Evolutionary conservation across 2,113 vertebrate species (phyloP).

Genomic region (Okapia johnstoni): DNA sequence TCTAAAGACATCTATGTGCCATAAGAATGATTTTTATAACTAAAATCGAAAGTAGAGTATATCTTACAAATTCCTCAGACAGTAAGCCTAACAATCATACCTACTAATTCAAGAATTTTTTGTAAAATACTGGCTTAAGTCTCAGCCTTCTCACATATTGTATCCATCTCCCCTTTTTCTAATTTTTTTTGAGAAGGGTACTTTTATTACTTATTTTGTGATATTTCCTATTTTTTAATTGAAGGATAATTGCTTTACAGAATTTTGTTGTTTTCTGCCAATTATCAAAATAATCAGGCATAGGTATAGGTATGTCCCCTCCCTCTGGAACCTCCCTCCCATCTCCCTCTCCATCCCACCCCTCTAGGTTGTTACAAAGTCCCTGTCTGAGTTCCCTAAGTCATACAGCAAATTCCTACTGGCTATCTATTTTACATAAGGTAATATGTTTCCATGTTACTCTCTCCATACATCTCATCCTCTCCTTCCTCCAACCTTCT

Average conservation of each 20-base stretch:
- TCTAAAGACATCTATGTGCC: background rate
- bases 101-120: slow-evolving; percentile 7
- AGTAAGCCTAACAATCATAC: background rate
- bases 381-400: background rate
- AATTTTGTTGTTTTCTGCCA: background rate
- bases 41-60: background rate
- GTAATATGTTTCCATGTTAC: background rate
- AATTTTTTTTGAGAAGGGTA: background rate
- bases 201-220: background rate
- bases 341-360: background rate
- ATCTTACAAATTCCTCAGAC: background rate
- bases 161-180: background rate
- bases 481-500: background rate
- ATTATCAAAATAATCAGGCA: background rate
- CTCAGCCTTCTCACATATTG: background rate
- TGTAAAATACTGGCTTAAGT: slow-evolving; percentile 24
- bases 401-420: background rate
- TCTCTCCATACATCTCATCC: background rate
- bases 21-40: background rate
- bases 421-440: background rate
- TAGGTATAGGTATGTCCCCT: background rate
- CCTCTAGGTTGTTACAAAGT: background rate
- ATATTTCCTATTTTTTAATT: background rate
- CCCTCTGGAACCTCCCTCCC: background rate
- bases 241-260: background rate